Evolutionary conservation across 2,113 vertebrate species (phyloP), one percentile per base, ranked within the genome.

Genomic region (Regulus satrapa): DNA sequence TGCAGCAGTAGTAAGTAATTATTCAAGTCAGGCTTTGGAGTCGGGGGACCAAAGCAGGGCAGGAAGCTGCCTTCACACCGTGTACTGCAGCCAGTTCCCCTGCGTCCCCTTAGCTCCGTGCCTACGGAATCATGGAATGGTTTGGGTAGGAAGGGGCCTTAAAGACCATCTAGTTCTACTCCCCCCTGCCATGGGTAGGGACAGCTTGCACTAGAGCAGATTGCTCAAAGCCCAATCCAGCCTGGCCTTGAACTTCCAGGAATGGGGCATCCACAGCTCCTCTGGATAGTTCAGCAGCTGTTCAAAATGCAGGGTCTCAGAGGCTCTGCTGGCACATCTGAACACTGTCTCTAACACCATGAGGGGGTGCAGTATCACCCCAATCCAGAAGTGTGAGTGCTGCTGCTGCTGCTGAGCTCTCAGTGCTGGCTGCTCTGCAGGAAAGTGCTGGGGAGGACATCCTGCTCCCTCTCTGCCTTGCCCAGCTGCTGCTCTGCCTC

Each of bases 401-500:
- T 75, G 71, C 56, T 41, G 49, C 52, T 75, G 71, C 56, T 41
- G 66, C 85, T 26, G 73, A 62, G 10, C 46, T 38, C 5, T 7
- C 32, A 1, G 10, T 7, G 32, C 82, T 58, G 49, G 28, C 38
- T 58, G 25, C 67, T 36, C 69, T 11, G 18, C 51, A 45, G 28
- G 12, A 34, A 2, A 69, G n/a, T 14, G 1, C 24, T 25, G 52
- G 18, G 7, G 69, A 63, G 82, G 66, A 24, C 58, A 18, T 81
- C 45, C 36, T 2, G 8, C 56, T 85, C 81, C 62, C 25, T 40
- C 38, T 45, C 20, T 4, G 18, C 18, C 0, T 18, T 19, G 43
- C 29, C 77, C 78, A 21, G 74, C 31, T 9, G 58, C 94, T 59
- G 69, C 86, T 85, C 34, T 67, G 72, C 87, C 78, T 68, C 71